Conservation (phyloP, 2,113 vertebrate species). For the Neotragus pygmaeus region DNA sequence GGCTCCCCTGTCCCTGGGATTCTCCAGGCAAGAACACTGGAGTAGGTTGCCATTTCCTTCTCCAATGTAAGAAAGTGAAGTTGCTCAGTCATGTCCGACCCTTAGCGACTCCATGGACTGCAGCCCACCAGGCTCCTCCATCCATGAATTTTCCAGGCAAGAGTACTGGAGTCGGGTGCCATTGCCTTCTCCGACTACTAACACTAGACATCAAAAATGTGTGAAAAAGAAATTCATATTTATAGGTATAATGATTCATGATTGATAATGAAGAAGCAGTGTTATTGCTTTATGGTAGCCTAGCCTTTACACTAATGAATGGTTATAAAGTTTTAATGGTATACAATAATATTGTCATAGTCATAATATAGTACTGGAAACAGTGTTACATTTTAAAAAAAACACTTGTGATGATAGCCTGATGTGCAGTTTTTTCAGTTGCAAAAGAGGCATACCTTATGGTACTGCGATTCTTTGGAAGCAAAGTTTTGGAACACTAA, state of each 20-base stretch:
- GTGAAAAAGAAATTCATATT: not conserved
- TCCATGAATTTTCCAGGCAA: too few relatives aligned
- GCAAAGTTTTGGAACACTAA: not conserved
- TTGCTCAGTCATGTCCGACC: too few relatives aligned
- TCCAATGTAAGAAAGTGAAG: too few relatives aligned
- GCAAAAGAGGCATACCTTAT: not conserved
- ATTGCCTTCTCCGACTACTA: too few relatives aligned
- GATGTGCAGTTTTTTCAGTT: not conserved
- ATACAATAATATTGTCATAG: not conserved
- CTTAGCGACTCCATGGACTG: too few relatives aligned
- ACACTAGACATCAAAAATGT: not conserved
- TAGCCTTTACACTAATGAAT: not conserved
- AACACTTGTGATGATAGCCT: not conserved
- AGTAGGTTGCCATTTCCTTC: too few relatives aligned
- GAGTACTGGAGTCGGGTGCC: too few relatives aligned
- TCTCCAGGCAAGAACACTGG: too few relatives aligned
- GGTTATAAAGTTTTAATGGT: not conserved
- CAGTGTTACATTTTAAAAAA: not conserved
- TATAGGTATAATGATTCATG: not conserved
- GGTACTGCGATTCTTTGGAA: not conserved
- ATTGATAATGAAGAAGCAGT: not conserved
- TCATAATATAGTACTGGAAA: not conserved
- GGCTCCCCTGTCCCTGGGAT: too few relatives aligned
- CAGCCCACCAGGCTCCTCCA: too few relatives aligned
- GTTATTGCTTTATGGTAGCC: not conserved